These are phyloP conservation scores for Monochamus saltuarius DNA, from an alignment of 1,140 invertebrate genomes.

Conservation along the genomic window DNA sequence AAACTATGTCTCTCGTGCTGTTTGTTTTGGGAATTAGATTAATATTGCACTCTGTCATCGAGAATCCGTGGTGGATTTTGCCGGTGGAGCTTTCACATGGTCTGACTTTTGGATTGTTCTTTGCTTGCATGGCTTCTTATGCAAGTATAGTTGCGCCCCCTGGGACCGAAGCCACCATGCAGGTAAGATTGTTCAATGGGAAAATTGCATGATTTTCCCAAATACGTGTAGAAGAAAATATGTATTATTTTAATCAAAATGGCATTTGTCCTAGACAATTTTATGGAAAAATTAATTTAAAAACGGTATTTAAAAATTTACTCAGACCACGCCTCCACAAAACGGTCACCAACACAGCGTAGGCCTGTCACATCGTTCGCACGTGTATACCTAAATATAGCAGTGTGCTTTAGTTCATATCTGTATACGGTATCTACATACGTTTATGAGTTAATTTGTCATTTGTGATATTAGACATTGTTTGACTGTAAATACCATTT, in stretches of 20 bases:
- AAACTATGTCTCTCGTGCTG: conserved; percentile 81
- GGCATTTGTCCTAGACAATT: too few species aligned
- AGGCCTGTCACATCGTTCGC: too few species aligned
- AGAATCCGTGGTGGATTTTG: conserved; percentile 79
- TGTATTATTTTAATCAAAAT: too few species aligned
- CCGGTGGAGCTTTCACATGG: conserved; percentile 86
- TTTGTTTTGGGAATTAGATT: conserved; percentile 74
- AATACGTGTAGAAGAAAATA: too few species aligned
- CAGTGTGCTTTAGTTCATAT: neutral
- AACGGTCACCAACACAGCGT: too few species aligned
- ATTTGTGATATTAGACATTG: neutral
- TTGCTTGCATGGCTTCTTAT: conserved; percentile 86
- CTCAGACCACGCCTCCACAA: too few species aligned
- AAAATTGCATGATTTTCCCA: too few species aligned
- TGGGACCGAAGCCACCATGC: conserved; percentile 83
- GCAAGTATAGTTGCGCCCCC: conserved; percentile 81
- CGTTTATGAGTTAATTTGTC: neutral
- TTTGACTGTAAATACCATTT: neutral
- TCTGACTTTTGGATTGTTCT: conserved; percentile 85
- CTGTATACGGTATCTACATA: neutral
- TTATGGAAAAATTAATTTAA: too few species aligned
- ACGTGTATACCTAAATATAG: too few species aligned
- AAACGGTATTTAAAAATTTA: too few species aligned
- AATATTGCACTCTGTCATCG: conserved; percentile 77
- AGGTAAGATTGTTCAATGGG: conserved; percentile 59